Percentiles rank a stretch among this genome's conserved stretches.
Conservation (phyloP, 1,140 invertebrate species). For the Colletes gigas region DNA sequence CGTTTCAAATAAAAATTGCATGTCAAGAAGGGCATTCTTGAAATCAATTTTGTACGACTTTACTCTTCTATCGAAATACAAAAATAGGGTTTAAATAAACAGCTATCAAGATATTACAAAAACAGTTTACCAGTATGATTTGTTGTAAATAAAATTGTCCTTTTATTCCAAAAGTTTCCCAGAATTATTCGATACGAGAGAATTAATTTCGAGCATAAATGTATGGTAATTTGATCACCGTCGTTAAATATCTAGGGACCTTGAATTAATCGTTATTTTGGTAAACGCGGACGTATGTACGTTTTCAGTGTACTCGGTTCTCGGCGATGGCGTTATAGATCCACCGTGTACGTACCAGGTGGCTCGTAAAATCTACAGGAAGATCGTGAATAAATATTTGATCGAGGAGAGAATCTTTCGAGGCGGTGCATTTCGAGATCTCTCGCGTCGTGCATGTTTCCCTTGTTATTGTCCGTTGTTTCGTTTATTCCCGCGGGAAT, state of each 20-base stretch:
- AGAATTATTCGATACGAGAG: too few relatives aligned
- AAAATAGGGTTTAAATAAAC: too few relatives aligned
- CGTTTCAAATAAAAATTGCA: too few relatives aligned
- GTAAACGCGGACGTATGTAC: background rate
- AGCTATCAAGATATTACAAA: too few relatives aligned
- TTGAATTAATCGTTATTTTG: background rate
- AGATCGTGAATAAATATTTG: constrained; percentile 36
- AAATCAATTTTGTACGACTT: too few relatives aligned
- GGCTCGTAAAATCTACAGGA: constrained; percentile 27
- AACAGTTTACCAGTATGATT: too few relatives aligned
- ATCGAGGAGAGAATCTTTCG: constrained; percentile 11
- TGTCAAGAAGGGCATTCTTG: too few relatives aligned
- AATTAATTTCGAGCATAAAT: too few relatives aligned
- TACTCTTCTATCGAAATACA: too few relatives aligned
- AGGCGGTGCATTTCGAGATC: background rate
- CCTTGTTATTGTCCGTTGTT: background rate
- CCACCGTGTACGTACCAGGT: constrained; percentile 3
- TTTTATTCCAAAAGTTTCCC: too few relatives aligned
- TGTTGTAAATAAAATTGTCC: too few relatives aligned
- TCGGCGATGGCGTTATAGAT: constrained; percentile 12
- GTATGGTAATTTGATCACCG: too few relatives aligned
- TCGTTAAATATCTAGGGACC: background rate
- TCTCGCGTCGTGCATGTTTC: background rate
- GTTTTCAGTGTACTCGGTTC: background rate
- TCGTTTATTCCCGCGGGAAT: background rate